phyloP scores from a whole-genome alignment of 2,888 invertebrate species.

The Gastracanthus pulcherrimus region DNA sequence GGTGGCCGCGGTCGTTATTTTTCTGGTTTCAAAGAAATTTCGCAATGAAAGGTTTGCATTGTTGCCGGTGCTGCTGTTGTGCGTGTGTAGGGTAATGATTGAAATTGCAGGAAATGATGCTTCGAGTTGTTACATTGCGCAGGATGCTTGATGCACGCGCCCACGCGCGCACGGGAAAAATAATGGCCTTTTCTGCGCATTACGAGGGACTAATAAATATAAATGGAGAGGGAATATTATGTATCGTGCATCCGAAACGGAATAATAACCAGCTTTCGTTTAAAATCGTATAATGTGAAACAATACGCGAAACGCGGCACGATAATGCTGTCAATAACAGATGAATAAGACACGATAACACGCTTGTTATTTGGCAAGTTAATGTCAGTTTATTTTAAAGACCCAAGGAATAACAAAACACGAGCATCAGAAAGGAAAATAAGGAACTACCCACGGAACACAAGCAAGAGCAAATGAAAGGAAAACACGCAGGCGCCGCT shows the following conservation, averaged over 20 bases:
- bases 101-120: slow-evolving; percentile 45
- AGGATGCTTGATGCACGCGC: too few species aligned
- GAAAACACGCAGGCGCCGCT: neutral
- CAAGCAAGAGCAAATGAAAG: neutral
- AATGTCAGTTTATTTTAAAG: neutral
- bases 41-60: neutral
- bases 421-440: too few species aligned
- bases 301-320: neutral
- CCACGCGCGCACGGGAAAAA: neutral
- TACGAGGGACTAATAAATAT: neutral
- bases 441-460: neutral
- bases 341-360: neutral
- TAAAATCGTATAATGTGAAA: neutral
- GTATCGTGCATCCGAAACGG: neutral
- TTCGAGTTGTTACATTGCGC: slow-evolving; percentile 4
- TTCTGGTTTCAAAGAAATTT: neutral
- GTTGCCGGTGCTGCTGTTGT: neutral
- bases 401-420: too few species aligned
- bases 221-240: neutral
- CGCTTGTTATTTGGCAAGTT: neutral
- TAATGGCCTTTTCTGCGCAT: slow-evolving; percentile 20
- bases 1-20: too few species aligned
- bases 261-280: neutral
- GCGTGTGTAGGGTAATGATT: slow-evolving; percentile 20
- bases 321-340: neutral